Evolutionary conservation across 1,140 invertebrate species (phyloP), one percentile per base, ranked within the genome.

Genomic region (Daktulosphaira vitifoliae): DNA sequence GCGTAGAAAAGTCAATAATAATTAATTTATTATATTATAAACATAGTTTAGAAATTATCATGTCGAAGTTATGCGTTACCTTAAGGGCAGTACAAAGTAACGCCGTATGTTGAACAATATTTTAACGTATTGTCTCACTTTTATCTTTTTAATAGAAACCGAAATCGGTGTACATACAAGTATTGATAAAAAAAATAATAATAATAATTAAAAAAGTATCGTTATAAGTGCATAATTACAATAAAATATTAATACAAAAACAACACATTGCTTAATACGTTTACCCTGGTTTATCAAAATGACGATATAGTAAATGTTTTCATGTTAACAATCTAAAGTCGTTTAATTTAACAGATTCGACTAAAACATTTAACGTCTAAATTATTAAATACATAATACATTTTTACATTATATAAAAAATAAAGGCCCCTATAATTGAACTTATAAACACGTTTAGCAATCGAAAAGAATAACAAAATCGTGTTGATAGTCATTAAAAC

Each of bases 211-310:
- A 26, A 62, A 62, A 62, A 62, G 29, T 46, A 46, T 29, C 29
- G 44, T 44, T 62, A 62, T 48, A 48, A 62, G 56, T 62, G 56
- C 56, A 62, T 62, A 62, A 62, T 62, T 62, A 62, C 42, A 48
- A 62, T 48, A 62, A 62, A 48, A 62, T 62, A 62, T 62, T 62
- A 48, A 62, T 62, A 62, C 42, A 62, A 62, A 62, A 62, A 62
- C 56, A 62, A 62, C 56, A 62, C 56, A 62, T 62, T 62, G 56
- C 56, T 62, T 62, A 48, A 62, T 62, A 62, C 56, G 56, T 62
- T 62, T 62, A 62, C 56, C 56, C 56, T 62, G 56, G 56, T 62
- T 62, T 46, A 62, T 62, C 56, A 62, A 46, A 62, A 62, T 62
- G 56, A 46, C 54, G 54, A 59, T 59, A 23, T 62, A 62, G 42